These are phyloP conservation scores for Bradypodion ventrale DNA, from an alignment of 2,797 vertebrate species.

Conservation along the genomic window DNA sequence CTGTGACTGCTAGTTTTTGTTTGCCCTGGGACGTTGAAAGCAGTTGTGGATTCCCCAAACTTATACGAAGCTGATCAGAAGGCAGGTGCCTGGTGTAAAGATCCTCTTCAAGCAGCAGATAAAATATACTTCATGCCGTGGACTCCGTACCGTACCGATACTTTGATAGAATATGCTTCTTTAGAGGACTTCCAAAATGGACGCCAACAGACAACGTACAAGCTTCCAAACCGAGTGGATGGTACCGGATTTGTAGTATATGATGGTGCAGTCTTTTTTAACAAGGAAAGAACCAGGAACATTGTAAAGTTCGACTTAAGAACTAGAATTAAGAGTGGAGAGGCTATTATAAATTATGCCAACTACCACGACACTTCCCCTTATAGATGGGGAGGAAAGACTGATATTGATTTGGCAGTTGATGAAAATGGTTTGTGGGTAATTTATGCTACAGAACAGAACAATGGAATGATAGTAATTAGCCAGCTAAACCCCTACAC, in stretches of 20 bases:
- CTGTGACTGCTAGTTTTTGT: conserved; percentile 96
- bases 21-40: conserved; percentile 99
- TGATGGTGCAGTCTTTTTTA: conserved; percentile 98
- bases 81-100: conserved; percentile 99
- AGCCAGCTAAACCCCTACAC: conserved; percentile 98
- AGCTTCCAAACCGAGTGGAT: conserved; percentile 96
- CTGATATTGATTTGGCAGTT: conserved; percentile 96
- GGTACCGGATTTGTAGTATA: conserved; percentile 99
- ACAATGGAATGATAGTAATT: conserved; percentile 98
- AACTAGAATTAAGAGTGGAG: conserved; percentile 98
- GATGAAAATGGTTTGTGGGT: conserved; percentile 99
- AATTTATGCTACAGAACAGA: conserved; percentile 98
- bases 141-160: conserved; percentile 98
- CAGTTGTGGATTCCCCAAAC: conserved; percentile 95
- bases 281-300: conserved; percentile 98
- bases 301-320: conserved; percentile 99
- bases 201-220: conserved; percentile 94
- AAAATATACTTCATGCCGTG: conserved; percentile 99
- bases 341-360: conserved; percentile 98
- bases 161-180: conserved; percentile 95
- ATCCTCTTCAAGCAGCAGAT: conserved; percentile 97
- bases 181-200: conserved; percentile 95
- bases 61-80: conserved; percentile 98
- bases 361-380: conserved; percentile 99
- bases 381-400: conserved; percentile 98